Evolutionary conservation across 1,140 invertebrate species (phyloP), one percentile per base, ranked within the genome.

Genomic region (Camponotus floridanus): DNA sequence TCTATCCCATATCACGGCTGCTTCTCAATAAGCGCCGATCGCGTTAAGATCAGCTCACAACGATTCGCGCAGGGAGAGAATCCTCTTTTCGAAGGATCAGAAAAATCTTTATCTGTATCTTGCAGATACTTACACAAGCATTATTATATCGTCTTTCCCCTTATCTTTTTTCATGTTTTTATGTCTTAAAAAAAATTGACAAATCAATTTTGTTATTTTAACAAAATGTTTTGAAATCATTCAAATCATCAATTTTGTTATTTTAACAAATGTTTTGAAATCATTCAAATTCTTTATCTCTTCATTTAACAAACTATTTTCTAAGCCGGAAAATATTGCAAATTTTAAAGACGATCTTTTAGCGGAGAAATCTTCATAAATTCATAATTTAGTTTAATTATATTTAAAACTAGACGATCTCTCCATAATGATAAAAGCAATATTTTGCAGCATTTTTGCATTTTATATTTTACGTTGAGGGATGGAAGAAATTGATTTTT

Each of bases 1-100:
- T 81, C 85, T 51, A 89, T 76, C 87, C 78, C 59, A 51, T 57
- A 64, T 73, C 76, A 64, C 64, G 79, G 55, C 78, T 73, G 88
- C 87, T 91, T 86, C 90, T 91, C 92, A 91, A 92, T 92, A 93
- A 92, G 88, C 88, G 67, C 84, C 86, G 80, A 90, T 91, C 89
- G 85, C 76, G 76, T 91, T 86, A 90, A 91, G 90, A 91, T 90
- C 89, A 76, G 33, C 87, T 90, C 90, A 91, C 90, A 91, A 90
- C 86, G 78, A 21, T 76, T 57, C 55, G 78, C 62, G 74, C 4
- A 13, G 9, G 26, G 11, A n/a, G 76, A 42, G 21, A 5, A 57
- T 70, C 6, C 21, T 80, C 36, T 39, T 42, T 11, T 1, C 2
- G 36, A 36, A 65, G 42, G n/a, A 79, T 65, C 39, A n/a, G 31